Evolutionary conservation across 2,797 vertebrate genomes (phyloP).

Genomic region (Pangasius macronema): DNA sequence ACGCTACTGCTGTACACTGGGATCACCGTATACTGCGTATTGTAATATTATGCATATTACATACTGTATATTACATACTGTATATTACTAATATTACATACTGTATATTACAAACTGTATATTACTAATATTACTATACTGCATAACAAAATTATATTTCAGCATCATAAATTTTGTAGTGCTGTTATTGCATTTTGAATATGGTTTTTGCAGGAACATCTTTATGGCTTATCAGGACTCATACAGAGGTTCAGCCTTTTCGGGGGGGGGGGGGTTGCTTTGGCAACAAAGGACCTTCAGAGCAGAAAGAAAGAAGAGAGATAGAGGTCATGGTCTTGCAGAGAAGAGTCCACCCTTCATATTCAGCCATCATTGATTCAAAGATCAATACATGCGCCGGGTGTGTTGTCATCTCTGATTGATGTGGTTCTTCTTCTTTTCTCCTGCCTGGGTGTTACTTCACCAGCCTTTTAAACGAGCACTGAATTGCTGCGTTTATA

Average conservation of each 20-base stretch:
- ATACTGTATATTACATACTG: neutral
- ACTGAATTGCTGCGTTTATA: conserved; percentile 55
- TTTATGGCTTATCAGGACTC: neutral
- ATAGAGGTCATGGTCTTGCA: conserved; percentile 44
- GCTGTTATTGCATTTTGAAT: neutral
- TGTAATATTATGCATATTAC: neutral
- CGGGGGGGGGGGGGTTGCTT: neutral
- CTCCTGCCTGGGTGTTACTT: conserved; percentile 53
- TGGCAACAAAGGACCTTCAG: conserved; percentile 27
- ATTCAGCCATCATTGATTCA: conserved; percentile 50
- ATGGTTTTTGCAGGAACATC: neutral
- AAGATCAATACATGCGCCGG: conserved; percentile 49
- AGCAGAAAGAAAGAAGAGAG: conserved; percentile 16
- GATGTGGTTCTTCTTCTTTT: conserved; percentile 59
- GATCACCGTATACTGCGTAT: neutral
- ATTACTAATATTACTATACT: no score
- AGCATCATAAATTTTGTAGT: neutral
- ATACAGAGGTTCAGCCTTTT: neutral
- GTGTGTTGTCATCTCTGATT: conserved; percentile 51
- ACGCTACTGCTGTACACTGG: neutral
- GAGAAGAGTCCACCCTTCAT: conserved; percentile 26
- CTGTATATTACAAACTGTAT: no score
- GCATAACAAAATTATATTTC: neutral
- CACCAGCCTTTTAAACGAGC: conserved; percentile 16
- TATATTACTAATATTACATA: neutral